Conservation (phyloP, 2,113 vertebrate species). For the Pyxicephalus adspersus region DNA sequence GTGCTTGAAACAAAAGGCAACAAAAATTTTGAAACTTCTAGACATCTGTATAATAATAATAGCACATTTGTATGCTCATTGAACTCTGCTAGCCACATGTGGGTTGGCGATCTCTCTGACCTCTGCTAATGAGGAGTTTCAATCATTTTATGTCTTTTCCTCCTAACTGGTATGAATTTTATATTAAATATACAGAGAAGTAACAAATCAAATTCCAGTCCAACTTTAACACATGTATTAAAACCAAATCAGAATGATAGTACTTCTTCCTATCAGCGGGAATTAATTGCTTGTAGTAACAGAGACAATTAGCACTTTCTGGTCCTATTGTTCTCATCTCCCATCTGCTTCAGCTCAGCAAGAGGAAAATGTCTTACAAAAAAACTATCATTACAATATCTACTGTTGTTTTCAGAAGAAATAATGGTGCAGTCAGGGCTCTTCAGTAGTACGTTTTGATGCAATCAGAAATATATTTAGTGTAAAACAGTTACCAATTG, state of each 20-base stretch:
- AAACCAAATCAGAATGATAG: not conserved
- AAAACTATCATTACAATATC: not conserved
- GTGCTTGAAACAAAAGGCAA: too few species aligned
- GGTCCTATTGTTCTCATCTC: not conserved
- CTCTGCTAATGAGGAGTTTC: too few species aligned
- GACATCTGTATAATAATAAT: too few species aligned
- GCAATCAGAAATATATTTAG: not conserved
- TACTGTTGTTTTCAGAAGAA: constrained; percentile 17
- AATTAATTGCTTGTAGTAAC: constrained; percentile 24
- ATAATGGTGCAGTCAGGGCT: not conserved
- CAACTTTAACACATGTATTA: not conserved
- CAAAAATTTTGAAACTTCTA: too few species aligned
- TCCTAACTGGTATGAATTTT: too few species aligned
- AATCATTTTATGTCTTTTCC: too few species aligned
- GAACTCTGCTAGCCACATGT: too few species aligned
- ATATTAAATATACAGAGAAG: too few species aligned
- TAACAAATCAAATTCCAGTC: not conserved
- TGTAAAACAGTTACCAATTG: constrained; percentile 42
- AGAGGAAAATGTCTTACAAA: not conserved
- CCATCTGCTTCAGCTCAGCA: not conserved
- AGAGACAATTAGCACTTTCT: not conserved
- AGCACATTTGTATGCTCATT: too few species aligned
- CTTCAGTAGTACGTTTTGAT: constrained; percentile 26
- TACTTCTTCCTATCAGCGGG: constrained; percentile 6
- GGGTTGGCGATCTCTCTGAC: too few species aligned